Conservation (phyloP, 2,888 invertebrate species). For the Branchipolynoe longqiensis region DNA sequence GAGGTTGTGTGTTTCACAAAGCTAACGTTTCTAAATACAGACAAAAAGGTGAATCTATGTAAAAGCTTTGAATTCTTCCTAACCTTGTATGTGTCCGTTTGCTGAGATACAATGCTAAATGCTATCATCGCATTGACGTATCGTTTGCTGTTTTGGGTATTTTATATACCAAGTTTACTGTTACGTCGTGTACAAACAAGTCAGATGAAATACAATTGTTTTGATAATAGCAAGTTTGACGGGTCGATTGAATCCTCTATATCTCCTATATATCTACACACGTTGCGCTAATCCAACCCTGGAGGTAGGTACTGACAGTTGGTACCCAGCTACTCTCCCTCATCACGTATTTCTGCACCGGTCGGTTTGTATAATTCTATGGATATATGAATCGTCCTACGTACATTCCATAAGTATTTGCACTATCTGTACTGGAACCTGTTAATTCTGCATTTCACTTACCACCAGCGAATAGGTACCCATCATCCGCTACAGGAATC, state of each 20-base stretch:
- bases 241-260: constrained; percentile 47
- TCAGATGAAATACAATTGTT: constrained; percentile 57
- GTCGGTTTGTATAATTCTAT: no score
- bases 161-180: constrained; percentile 54
- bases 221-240: constrained; percentile 53
- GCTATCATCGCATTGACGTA: constrained; percentile 53
- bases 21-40: constrained; percentile 47
- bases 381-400: no score
- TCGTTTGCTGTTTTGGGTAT: constrained; percentile 57
- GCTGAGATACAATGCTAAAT: constrained; percentile 34
- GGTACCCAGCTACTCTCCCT: no score
- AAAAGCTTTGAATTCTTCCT: constrained; percentile 55
- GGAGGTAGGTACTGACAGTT: no score
- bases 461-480: no score
- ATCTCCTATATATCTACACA: neutral
- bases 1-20: constrained; percentile 53
- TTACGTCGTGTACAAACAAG: constrained; percentile 52
- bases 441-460: no score
- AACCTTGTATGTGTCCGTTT: constrained; percentile 52
- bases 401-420: no score
- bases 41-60: constrained; percentile 51
- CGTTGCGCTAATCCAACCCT: neutral
- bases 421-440: no score
- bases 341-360: no score
- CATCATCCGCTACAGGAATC: no score